Percentiles rank a stretch among this genome's conserved stretches.
Evolutionary conservation across 2,888 invertebrate genomes (phyloP).

Genomic region (Erebia ligea): DNA sequence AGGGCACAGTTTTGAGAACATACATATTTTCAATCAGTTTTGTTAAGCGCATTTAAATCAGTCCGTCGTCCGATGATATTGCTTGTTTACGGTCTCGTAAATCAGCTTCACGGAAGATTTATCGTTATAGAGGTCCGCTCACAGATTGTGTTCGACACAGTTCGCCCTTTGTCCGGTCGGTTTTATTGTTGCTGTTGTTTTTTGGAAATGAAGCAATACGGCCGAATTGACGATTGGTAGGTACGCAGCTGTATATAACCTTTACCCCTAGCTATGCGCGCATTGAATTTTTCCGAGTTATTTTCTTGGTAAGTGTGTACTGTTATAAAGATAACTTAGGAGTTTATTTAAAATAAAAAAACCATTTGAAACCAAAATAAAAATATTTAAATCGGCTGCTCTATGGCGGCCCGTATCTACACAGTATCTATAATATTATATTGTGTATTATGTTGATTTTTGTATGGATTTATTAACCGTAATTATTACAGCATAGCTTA

Average conservation of each 20-base stretch:
- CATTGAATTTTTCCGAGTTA: background rate
- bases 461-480: too few relatives aligned
- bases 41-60: conserved; percentile 51
- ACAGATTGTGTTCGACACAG: conserved; percentile 62
- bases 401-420: too few relatives aligned
- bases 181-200: conserved; percentile 27
- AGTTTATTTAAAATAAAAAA: too few relatives aligned
- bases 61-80: conserved; percentile 61
- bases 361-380: too few relatives aligned
- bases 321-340: too few relatives aligned
- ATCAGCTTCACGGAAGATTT: conserved; percentile 69
- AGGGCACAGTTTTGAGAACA: conserved; percentile 9
- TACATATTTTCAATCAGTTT: conserved; percentile 22
- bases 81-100: conserved; percentile 74
- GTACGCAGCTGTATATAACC: background rate
- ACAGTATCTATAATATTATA: too few relatives aligned
- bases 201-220: conserved; percentile 84
- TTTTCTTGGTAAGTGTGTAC: too few relatives aligned
- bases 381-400: too few relatives aligned
- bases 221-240: conserved; percentile 87
- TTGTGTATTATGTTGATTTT: too few relatives aligned
- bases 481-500: too few relatives aligned
- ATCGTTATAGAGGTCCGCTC: conserved; percentile 63
- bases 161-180: conserved; percentile 51
- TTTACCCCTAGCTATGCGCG: background rate